These are phyloP conservation scores for Acromyrmex echinatior DNA, from an alignment of 1,140 invertebrate species.

Conservation along the genomic window DNA sequence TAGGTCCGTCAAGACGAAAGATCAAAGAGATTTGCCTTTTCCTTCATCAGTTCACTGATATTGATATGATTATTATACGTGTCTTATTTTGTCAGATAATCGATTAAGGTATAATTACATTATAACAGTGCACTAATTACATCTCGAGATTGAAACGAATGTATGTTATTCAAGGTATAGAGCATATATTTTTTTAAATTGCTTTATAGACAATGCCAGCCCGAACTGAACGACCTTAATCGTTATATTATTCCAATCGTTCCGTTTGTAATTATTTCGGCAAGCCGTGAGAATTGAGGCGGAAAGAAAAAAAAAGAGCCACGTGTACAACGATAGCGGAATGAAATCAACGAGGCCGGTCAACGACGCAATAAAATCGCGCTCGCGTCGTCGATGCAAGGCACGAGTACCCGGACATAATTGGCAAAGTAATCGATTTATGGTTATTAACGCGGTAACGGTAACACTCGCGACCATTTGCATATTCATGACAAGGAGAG, in stretches of 20 bases:
- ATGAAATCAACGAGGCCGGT: constrained; percentile 35
- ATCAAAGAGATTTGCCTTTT: too few species aligned
- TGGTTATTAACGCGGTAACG: constrained; percentile 66
- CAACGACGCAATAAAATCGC: constrained; percentile 54
- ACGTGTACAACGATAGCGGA: background rate
- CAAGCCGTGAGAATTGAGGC: constrained; percentile 37
- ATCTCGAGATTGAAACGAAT: background rate
- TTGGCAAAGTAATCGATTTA: constrained; percentile 72
- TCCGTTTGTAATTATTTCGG: constrained; percentile 45
- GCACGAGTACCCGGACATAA: constrained; percentile 50
- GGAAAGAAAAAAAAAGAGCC: background rate
- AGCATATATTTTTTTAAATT: background rate
- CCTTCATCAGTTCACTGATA: too few species aligned
- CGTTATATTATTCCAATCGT: constrained; percentile 39
- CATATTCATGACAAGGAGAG: constrained; percentile 70
- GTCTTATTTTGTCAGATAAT: background rate
- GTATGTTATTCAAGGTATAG: background rate
- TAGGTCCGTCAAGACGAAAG: too few species aligned
- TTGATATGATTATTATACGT: background rate
- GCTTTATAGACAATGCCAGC: background rate
- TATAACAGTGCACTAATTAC: background rate
- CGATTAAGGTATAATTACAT: background rate
- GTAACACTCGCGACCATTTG: constrained; percentile 47
- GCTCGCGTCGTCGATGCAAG: background rate
- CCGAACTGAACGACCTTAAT: constrained; percentile 12